phyloP scores from a whole-genome alignment of 2,888 invertebrate species.

The Biston betularia region DNA sequence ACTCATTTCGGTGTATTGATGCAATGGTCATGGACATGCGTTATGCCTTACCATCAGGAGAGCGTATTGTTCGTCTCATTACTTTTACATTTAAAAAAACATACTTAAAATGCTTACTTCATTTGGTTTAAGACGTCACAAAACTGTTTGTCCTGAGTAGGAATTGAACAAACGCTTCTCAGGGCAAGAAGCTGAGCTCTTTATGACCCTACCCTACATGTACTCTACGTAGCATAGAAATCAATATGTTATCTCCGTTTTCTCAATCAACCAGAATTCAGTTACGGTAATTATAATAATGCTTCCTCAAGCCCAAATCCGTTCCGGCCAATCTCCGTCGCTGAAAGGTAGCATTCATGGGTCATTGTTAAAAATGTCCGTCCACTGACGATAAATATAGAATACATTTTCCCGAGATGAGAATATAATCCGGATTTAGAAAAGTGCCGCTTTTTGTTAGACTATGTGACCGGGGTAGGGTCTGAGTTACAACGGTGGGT shows the following conservation, averaged over 20 bases:
- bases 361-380: constrained; percentile 75
- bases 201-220: no score
- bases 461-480: constrained; percentile 48
- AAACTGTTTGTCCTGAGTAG: no score
- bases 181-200: no score
- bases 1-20: no score
- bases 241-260: no score
- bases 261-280: neutral
- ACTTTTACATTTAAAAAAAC: no score
- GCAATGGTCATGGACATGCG: no score
- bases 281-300: neutral
- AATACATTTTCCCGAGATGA: constrained; percentile 75
- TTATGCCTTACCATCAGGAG: no score
- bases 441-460: constrained; percentile 59
- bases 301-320: constrained; percentile 42
- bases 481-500: constrained; percentile 43
- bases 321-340: constrained; percentile 62
- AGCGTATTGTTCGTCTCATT: no score
- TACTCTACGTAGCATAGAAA: neutral
- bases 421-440: constrained; percentile 77
- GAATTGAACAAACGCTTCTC: no score
- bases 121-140: no score
- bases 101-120: no score
- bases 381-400: constrained; percentile 78
- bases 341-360: constrained; percentile 58